These are phyloP conservation scores for Gastrophysa polygoni DNA, from an alignment of 2,888 invertebrate species.

Conservation along the genomic window DNA sequence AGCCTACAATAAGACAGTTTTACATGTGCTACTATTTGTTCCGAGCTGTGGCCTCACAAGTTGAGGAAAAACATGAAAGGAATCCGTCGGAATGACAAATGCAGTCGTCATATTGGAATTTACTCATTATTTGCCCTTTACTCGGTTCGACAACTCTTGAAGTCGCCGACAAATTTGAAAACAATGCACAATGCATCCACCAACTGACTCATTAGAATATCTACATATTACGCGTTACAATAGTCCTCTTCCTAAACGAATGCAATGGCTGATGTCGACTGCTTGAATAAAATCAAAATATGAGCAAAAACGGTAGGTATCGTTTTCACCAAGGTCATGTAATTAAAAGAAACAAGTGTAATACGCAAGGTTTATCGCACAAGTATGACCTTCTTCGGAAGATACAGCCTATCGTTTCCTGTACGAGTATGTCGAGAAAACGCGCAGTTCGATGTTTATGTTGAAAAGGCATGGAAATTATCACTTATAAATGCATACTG, in stretches of 20 bases:
- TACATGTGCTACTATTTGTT: neutral
- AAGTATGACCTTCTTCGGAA: conserved; percentile 31
- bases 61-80: neutral
- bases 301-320: neutral
- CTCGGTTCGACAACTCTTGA: neutral
- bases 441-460: conserved; percentile 27
- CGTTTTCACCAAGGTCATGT: conserved; percentile 21
- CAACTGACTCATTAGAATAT: neutral
- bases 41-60: neutral
- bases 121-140: neutral
- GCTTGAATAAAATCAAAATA: no score
- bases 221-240: neutral
- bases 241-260: neutral
- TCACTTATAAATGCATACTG: neutral
- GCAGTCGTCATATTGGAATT: neutral
- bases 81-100: neutral
- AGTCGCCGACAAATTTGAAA: neutral
- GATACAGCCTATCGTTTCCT: conserved; percentile 37
- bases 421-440: conserved; percentile 29
- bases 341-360: conserved; percentile 23
- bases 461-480: neutral
- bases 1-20: no score
- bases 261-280: neutral
- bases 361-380: conserved; percentile 34
- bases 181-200: neutral